Evolutionary conservation across 2,797 vertebrate genomes (phyloP).

Genomic region (Neosilurus mollespiculum): DNA sequence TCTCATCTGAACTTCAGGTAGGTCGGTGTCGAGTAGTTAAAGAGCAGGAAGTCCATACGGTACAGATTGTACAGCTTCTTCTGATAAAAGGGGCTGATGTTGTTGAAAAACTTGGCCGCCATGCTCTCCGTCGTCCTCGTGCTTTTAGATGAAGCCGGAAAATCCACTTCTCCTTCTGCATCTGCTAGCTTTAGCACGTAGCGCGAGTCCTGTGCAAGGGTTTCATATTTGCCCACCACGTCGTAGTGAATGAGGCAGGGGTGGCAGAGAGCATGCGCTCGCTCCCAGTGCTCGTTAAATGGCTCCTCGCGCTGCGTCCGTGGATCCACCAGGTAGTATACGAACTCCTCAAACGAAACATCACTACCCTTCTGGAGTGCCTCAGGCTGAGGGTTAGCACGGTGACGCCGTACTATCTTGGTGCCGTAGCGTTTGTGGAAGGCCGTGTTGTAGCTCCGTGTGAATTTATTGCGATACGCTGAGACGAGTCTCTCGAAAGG

Average conservation of each 20-base stretch:
- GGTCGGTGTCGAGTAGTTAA: slow-evolving; percentile 90
- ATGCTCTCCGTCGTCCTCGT: slow-evolving; percentile 78
- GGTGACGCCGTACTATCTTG: slow-evolving; percentile 85
- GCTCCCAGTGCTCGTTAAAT: slow-evolving; percentile 96
- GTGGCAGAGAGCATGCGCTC: slow-evolving; percentile 91
- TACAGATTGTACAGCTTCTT: slow-evolving; percentile 91
- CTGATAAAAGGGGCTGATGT: slow-evolving; percentile 90
- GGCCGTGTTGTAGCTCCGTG: slow-evolving; percentile 86
- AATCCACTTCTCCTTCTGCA: slow-evolving; percentile 72
- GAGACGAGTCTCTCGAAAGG: slow-evolving; percentile 93
- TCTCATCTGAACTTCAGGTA: slow-evolving; percentile 82
- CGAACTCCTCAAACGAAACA: slow-evolving; percentile 88
- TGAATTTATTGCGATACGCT: slow-evolving; percentile 92
- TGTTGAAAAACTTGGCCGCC: slow-evolving; percentile 83
- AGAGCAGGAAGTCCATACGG: slow-evolving; percentile 93
- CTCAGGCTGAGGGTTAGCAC: slow-evolving; percentile 69
- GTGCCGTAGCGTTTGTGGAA: slow-evolving; percentile 93
- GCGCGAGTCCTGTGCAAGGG: slow-evolving; percentile 82
- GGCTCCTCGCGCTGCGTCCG: slow-evolving; percentile 85
- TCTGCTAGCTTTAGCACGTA: slow-evolving; percentile 83
- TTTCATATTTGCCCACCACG: slow-evolving; percentile 93
- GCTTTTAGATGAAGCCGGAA: slow-evolving; percentile 80
- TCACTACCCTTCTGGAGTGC: slow-evolving; percentile 82
- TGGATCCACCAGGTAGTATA: slow-evolving; percentile 90
- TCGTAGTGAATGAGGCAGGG: slow-evolving; percentile 93